phyloP scores from a whole-genome alignment of 2,888 invertebrate species.

The Chaitophorus viminalis region DNA sequence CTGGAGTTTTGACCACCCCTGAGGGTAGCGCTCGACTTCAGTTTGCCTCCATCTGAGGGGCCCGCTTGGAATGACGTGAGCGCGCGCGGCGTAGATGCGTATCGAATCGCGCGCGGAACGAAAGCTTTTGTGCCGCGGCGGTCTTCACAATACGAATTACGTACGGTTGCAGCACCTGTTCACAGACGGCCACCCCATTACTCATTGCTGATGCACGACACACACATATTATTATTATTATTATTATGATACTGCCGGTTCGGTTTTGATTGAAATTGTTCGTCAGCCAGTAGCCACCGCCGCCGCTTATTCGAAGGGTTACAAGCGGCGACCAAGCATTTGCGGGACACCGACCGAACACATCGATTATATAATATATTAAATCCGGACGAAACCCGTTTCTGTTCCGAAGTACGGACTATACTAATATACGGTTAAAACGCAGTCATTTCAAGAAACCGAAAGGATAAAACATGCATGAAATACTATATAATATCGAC shows the following conservation, averaged over 20 bases:
- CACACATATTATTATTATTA: too few relatives aligned
- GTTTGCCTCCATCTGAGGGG: neutral
- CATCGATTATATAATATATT: too few relatives aligned
- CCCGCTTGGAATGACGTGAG: too few relatives aligned
- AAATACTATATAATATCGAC: too few relatives aligned
- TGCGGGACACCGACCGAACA: neutral
- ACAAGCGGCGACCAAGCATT: neutral
- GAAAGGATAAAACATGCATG: too few relatives aligned
- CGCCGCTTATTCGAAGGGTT: slow-evolving; percentile 19
- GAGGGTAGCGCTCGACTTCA: neutral
- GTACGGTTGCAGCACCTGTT: slow-evolving; percentile 61
- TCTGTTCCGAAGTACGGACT: neutral
- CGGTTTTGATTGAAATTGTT: slow-evolving; percentile 27
- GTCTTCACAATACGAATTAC: slow-evolving; percentile 59
- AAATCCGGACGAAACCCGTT: neutral
- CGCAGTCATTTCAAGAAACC: too few relatives aligned
- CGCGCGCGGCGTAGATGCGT: neutral
- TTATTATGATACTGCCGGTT: neutral
- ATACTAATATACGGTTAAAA: too few relatives aligned
- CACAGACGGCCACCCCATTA: slow-evolving; percentile 13
- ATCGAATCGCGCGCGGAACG: slow-evolving; percentile 58
- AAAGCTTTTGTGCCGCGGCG: slow-evolving; percentile 55
- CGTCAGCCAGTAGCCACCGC: too few relatives aligned
- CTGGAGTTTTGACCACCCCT: neutral
- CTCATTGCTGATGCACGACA: neutral